These are phyloP conservation scores for Eupelmus urozonus DNA, from an alignment of 2,888 invertebrate species.

Conservation along the genomic window DNA sequence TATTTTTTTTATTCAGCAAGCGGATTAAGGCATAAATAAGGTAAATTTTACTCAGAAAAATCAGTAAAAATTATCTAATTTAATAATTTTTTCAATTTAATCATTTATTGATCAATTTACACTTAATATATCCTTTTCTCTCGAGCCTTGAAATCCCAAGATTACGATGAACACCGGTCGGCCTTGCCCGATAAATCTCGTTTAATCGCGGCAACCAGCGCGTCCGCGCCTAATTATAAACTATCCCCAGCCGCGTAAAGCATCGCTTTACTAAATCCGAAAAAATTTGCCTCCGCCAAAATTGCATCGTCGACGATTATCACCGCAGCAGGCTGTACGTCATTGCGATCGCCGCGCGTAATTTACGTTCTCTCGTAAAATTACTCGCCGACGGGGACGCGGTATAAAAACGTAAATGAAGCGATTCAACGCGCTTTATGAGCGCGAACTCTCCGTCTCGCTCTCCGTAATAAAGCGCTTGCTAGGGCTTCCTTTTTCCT, in stretches of 20 bases:
- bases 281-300: conserved; percentile 27
- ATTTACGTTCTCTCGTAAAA: conserved; percentile 61
- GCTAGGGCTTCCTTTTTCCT: no score
- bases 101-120: no score
- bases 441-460: conserved; percentile 22
- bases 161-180: conserved; percentile 33
- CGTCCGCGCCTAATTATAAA: conserved; percentile 51
- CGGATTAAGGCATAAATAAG: no score
- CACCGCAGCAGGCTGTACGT: conserved; percentile 8
- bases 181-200: conserved; percentile 52
- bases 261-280: conserved; percentile 13
- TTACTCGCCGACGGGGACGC: conserved; percentile 62
- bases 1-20: no score
- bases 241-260: conserved; percentile 30
- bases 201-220: conserved; percentile 56
- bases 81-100: no score
- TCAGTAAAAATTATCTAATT: no score
- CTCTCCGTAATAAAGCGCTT: conserved; percentile 67
- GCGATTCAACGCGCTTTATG: conserved; percentile 69
- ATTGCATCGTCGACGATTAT: conserved; percentile 51
- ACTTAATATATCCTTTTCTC: no score
- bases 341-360: conserved; percentile 5
- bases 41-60: no score
- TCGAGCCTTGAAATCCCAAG: conserved; percentile 23
- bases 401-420: conserved; percentile 66